A percentile compares a stretch with the other conserved stretches of the same genome.
phyloP scores from a whole-genome alignment of 1,140 invertebrate species.

The Diachasmimorpha longicaudata region DNA sequence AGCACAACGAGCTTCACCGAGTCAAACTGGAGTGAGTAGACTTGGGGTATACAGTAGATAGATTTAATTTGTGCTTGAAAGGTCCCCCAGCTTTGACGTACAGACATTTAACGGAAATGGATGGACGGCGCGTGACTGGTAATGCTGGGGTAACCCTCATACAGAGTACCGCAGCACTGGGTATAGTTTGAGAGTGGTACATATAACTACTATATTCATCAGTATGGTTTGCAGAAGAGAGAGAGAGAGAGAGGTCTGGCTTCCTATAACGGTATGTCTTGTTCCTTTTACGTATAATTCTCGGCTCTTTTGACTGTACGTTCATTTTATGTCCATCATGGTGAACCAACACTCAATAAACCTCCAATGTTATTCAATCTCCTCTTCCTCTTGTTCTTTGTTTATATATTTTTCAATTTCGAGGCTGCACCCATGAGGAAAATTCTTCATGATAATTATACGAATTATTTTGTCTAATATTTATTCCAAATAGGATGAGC shows the following conservation, averaged over 20 bases:
- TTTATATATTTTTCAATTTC: not conserved
- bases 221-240: not conserved
- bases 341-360: conserved; percentile 5
- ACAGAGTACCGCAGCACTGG: not conserved
- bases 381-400: not conserved
- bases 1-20: not conserved
- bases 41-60: not conserved
- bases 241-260: not conserved
- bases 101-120: conserved; percentile 42
- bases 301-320: not conserved
- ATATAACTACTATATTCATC: not conserved
- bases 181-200: not conserved
- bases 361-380: not conserved
- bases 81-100: conserved; percentile 25
- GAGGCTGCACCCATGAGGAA: not conserved
- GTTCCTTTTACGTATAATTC: not conserved
- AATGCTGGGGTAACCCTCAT: conserved; percentile 22
- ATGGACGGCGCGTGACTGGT: conserved; percentile 48
- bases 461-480: not conserved
- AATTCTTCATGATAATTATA: not conserved
- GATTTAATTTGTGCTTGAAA: conserved; percentile 26
- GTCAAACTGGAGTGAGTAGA: not conserved
- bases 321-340: not conserved
- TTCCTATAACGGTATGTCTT: not conserved
- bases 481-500: not conserved